phyloP scores from a whole-genome alignment of 2,797 vertebrate genomes.

The Acomys russatus region DNA sequence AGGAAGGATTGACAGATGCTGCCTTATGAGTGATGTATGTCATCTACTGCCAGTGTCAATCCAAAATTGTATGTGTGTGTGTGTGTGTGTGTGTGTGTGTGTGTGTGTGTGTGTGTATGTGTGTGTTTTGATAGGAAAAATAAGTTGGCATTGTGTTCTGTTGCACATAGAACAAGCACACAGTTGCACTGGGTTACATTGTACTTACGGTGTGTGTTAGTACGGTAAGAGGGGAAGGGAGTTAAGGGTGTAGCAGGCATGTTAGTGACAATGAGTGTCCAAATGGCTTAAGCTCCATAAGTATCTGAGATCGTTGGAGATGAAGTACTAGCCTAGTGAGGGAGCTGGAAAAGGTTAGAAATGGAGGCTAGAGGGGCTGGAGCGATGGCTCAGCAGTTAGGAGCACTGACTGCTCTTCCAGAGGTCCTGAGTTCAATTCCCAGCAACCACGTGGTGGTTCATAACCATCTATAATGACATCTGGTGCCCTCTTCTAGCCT shows the following conservation, averaged over 20 bases:
- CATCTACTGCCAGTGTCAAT: background rate
- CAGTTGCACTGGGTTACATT: slow-evolving; percentile 9
- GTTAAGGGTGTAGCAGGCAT: background rate
- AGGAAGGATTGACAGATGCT: slow-evolving; percentile 20
- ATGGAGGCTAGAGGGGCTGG: background rate
- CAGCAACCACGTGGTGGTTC: too few species aligned
- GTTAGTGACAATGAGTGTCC: background rate
- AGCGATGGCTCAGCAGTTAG: too few species aligned
- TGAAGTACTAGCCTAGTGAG: background rate
- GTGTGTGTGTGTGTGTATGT: too few species aligned
- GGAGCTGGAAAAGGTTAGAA: background rate
- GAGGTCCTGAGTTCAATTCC: too few species aligned
- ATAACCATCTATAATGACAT: too few species aligned
- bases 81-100: too few species aligned
- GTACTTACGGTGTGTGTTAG: background rate
- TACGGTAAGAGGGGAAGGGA: background rate
- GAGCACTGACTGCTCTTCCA: too few species aligned
- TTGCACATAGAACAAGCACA: slow-evolving; percentile 5
- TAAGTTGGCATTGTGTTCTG: background rate
- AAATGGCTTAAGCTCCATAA: slow-evolving; percentile 7
- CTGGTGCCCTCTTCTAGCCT: too few species aligned
- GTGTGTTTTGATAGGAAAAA: background rate
- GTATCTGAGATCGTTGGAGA: background rate
- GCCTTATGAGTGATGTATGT: background rate
- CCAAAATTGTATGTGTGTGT: too few species aligned